Conservation (phyloP, 2,888 invertebrate species). For the Caenorhabditis imperialis region DNA sequence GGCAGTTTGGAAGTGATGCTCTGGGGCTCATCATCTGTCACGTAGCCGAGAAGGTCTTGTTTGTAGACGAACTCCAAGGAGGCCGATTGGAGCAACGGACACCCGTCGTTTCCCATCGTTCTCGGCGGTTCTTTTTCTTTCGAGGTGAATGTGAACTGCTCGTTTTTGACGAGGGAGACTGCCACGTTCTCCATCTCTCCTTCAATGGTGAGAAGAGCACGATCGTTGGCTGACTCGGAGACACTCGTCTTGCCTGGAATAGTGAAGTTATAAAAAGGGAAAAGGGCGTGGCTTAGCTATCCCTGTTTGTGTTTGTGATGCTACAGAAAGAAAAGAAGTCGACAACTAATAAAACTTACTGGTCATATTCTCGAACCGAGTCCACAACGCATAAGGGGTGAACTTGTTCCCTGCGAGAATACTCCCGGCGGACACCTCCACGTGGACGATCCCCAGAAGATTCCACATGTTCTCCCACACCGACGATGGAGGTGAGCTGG, state of each 20-base stretch:
- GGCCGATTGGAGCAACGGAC: conserved; percentile 95
- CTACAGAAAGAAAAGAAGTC: too few relatives aligned
- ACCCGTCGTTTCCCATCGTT: conserved; percentile 91
- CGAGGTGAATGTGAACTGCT: conserved; percentile 89
- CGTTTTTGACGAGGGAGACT: conserved; percentile 93
- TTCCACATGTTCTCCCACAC: conserved; percentile 72
- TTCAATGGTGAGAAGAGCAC: conserved; percentile 64
- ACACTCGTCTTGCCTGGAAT: conserved; percentile 67
- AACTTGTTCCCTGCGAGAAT: conserved; percentile 94
- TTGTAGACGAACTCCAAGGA: conserved; percentile 95
- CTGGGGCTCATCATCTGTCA: conserved; percentile 57
- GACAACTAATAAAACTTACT: too few relatives aligned
- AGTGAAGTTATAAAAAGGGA: too few relatives aligned
- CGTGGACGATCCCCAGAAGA: conserved; percentile 65
- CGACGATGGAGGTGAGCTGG: conserved; percentile 43
- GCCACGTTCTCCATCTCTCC: conserved; percentile 89
- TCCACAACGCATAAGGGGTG: conserved; percentile 91
- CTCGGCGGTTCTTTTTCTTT: conserved; percentile 84
- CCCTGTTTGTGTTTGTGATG: too few relatives aligned
- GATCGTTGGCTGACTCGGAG: conserved; percentile 82
- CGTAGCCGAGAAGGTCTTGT: conserved; percentile 90
- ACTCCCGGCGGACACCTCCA: conserved; percentile 91
- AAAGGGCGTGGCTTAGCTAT: too few relatives aligned
- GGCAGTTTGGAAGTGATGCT: conserved; percentile 64
- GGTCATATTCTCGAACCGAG: conserved; percentile 92